Percentiles rank a stretch among this genome's conserved stretches.
These are phyloP conservation scores for Dendroctonus valens DNA, from an alignment of 1,140 invertebrate species.

Conservation along the genomic window DNA sequence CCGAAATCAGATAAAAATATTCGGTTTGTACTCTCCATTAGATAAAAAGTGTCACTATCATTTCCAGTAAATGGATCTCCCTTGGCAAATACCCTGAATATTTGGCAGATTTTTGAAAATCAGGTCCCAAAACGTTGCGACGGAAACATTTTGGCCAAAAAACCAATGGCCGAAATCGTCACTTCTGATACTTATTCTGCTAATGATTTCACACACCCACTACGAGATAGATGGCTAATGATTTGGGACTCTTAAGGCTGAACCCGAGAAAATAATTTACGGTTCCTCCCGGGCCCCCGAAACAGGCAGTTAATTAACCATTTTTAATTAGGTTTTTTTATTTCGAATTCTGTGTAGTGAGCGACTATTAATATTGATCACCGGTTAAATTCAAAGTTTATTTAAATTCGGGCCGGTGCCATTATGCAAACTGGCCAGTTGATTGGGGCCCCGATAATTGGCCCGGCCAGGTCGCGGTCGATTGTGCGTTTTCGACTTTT, in stretches of 20 bases:
- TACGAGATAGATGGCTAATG: too few species aligned
- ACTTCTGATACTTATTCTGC: too few species aligned
- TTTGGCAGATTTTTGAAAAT: too few species aligned
- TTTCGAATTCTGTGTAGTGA: conserved; percentile 10
- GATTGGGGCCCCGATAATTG: neutral
- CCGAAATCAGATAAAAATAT: too few species aligned
- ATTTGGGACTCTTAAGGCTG: conserved; percentile 9
- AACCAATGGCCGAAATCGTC: too few species aligned
- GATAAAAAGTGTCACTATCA: too few species aligned
- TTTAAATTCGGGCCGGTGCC: conserved; percentile 13
- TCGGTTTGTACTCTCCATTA: too few species aligned
- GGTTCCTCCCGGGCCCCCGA: neutral
- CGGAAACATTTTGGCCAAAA: too few species aligned
- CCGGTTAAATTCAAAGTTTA: conserved; percentile 11
- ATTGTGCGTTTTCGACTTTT: conserved; percentile 3
- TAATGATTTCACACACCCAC: too few species aligned
- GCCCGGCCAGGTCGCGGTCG: neutral
- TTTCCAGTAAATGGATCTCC: too few species aligned
- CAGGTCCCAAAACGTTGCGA: too few species aligned
- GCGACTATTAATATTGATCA: conserved; percentile 22
- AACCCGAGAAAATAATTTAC: conserved; percentile 14
- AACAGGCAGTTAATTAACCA: conserved; percentile 16
- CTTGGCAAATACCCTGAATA: too few species aligned
- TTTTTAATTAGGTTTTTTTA: conserved; percentile 18
- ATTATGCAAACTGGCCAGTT: conserved; percentile 10